A percentile compares a stretch with the other conserved stretches of the same genome.
phyloP scores from a whole-genome alignment of 2,797 vertebrate genomes.

The Sebastiscus tertius region DNA sequence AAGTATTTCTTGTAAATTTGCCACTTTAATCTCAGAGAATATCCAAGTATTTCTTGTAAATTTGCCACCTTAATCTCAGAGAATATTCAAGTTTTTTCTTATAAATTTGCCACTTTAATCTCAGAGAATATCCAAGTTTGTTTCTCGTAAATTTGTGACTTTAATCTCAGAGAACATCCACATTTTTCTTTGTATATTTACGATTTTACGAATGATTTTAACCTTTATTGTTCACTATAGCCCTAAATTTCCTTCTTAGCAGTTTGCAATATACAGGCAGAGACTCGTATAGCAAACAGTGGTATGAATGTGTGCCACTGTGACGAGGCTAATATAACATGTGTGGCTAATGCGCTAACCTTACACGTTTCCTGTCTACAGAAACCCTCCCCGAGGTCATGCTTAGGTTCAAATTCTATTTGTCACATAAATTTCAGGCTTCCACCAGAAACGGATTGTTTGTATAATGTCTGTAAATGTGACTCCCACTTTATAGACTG shows the following conservation, averaged over 20 bases:
- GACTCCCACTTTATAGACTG: constrained; percentile 27
- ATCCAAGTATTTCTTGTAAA: too few relatives aligned
- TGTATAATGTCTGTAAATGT: constrained; percentile 30
- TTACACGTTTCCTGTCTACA: not conserved
- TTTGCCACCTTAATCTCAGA: too few relatives aligned
- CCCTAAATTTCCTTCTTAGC: not conserved
- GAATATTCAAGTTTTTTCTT: too few relatives aligned
- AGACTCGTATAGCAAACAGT: not conserved
- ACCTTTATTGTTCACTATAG: not conserved
- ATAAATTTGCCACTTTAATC: too few relatives aligned
- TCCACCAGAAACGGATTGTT: constrained; percentile 31
- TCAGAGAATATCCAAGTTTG: rapidly evolving
- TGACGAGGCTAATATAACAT: constrained; percentile 1
- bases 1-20: too few relatives aligned
- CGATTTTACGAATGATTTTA: too few relatives aligned
- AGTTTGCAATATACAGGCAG: not conserved
- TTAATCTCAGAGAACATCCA: not conserved
- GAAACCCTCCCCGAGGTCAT: constrained; percentile 30
- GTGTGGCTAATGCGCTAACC: constrained; percentile 29
- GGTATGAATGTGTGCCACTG: not conserved
- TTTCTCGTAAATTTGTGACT: too few relatives aligned
- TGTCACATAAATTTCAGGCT: constrained; percentile 57
- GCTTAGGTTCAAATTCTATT: constrained; percentile 49
- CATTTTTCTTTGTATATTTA: too few relatives aligned
- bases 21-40: too few relatives aligned